phyloP scores from a whole-genome alignment of 1,140 invertebrate species.

The Bombus soroeensis region DNA sequence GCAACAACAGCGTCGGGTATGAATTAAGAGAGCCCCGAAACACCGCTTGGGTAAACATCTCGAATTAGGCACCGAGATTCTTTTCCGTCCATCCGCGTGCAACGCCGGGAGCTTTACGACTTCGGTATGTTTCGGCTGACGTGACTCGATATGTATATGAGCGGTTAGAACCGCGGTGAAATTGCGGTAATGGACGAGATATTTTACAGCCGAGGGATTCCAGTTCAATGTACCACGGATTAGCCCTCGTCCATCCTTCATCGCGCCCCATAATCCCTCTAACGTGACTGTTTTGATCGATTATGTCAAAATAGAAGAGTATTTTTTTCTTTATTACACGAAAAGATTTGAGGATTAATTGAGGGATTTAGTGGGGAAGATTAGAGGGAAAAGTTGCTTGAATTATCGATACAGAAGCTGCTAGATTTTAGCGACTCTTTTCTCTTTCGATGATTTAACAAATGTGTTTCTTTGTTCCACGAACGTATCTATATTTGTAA shows the following conservation, averaged over 20 bases:
- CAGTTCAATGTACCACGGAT: slow-evolving; percentile 22
- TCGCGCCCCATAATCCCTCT: background rate
- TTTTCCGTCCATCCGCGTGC: slow-evolving; percentile 65
- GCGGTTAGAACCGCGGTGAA: slow-evolving; percentile 56
- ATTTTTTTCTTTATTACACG: no score
- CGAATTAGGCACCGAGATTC: slow-evolving; percentile 73
- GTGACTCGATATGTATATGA: slow-evolving; percentile 36
- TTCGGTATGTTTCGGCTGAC: slow-evolving; percentile 62
- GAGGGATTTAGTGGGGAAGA: background rate
- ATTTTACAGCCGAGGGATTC: slow-evolving; percentile 61
- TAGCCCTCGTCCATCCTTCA: slow-evolving; percentile 25
- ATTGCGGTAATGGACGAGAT: slow-evolving; percentile 62
- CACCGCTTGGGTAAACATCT: slow-evolving; percentile 75
- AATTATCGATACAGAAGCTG: no score
- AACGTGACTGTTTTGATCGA: slow-evolving; percentile 31
- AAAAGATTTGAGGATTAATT: background rate
- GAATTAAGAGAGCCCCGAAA: slow-evolving; percentile 71
- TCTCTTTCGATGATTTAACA: no score
- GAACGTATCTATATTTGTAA: no score
- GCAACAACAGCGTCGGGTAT: slow-evolving; percentile 72
- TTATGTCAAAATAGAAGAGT: background rate
- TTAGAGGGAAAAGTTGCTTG: no score
- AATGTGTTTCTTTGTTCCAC: no score
- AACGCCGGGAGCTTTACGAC: slow-evolving; percentile 65
- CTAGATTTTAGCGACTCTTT: no score